These are phyloP conservation scores for Fulmarus glacialis DNA, from an alignment of 2,113 vertebrate genomes.

Conservation along the genomic window DNA sequence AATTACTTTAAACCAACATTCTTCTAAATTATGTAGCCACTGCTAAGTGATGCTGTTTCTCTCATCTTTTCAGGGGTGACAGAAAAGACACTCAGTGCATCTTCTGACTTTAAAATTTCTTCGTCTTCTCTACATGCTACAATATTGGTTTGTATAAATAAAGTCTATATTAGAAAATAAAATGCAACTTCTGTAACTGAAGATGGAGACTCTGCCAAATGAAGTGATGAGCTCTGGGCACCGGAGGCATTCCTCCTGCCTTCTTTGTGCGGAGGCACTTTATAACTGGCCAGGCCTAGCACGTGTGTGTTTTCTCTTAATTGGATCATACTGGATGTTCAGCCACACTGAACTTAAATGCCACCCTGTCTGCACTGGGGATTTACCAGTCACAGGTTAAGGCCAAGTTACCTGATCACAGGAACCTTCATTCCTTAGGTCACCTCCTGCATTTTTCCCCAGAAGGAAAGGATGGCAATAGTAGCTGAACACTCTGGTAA, in stretches of 20 bases:
- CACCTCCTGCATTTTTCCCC: neutral
- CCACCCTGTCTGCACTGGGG: neutral
- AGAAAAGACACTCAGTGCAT: neutral
- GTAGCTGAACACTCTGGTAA: neutral
- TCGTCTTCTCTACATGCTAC: accelerated
- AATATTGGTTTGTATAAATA: neutral
- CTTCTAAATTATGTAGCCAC: neutral
- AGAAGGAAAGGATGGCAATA: neutral
- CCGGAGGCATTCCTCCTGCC: neutral
- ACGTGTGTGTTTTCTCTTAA: neutral
- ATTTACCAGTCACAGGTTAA: neutral
- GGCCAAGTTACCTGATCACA: neutral
- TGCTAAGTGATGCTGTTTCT: neutral
- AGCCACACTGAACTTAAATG: neutral
- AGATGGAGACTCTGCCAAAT: neutral
- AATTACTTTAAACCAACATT: neutral
- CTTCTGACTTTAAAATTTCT: neutral
- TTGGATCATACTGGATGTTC: neutral
- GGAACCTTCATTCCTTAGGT: neutral
- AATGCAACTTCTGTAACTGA: neutral
- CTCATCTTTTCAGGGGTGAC: neutral
- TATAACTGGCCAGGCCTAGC: neutral
- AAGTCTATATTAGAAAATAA: neutral
- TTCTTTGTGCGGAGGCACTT: accelerated
- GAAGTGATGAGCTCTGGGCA: neutral